Percentiles rank a stretch among this genome's conserved stretches.
Evolutionary conservation across 2,888 invertebrate genomes (phyloP).

Genomic region (Platypus cylindrus): DNA sequence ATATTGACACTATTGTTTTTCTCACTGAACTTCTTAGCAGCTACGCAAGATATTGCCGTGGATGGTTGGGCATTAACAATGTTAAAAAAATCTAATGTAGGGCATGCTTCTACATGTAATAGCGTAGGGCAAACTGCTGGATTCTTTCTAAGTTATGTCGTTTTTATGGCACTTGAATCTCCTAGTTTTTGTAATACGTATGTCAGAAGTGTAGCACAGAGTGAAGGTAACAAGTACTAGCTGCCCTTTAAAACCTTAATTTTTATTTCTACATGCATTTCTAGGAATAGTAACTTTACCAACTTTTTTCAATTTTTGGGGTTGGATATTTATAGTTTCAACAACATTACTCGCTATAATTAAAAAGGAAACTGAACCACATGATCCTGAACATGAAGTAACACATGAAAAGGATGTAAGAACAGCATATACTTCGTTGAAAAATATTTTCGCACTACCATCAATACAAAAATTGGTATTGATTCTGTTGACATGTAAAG

Average conservation of each 20-base stretch:
- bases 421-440: conserved; percentile 72
- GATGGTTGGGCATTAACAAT: conserved; percentile 99
- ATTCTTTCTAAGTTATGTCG: conserved; percentile 90
- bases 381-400: conserved; percentile 32
- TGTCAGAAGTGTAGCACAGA: conserved; percentile 56
- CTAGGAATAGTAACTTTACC: conserved; percentile 32
- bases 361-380: conserved; percentile 61
- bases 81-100: conserved; percentile 91
- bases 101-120: conserved; percentile 97
- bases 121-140: conserved; percentile 97
- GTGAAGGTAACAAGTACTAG: conserved; percentile 47
- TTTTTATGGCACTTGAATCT: conserved; percentile 93
- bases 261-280: conserved; percentile 13
- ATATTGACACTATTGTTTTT: conserved; percentile 80
- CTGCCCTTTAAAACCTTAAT: not conserved
- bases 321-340: conserved; percentile 74
- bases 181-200: conserved; percentile 92
- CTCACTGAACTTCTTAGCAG: conserved; percentile 86
- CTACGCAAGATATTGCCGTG: conserved; percentile 98
- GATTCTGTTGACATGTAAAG: conserved; percentile 84
- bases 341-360: conserved; percentile 82
- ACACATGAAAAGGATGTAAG: conserved; percentile 39
- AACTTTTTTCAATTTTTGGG: conserved; percentile 93
- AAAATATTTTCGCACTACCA: conserved; percentile 71
- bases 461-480: conserved; percentile 66